phyloP scores from a whole-genome alignment of 2,888 invertebrate species.

The Polyommatus iphigenia region DNA sequence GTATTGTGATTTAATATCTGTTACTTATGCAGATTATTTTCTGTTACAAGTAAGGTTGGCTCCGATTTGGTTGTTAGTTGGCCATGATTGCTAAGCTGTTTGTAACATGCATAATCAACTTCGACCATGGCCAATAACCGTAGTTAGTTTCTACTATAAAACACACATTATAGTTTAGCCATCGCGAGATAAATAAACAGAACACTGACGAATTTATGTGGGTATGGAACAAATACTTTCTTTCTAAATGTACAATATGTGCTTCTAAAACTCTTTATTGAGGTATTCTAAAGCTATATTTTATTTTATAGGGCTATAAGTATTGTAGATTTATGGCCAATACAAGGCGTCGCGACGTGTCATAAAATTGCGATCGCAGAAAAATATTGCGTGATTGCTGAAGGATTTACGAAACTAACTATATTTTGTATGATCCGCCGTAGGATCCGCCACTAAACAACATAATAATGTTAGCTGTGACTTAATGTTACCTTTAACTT shows the following conservation, averaged over 20 bases:
- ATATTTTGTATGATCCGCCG: background rate
- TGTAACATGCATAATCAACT: too few species aligned
- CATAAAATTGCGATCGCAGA: background rate
- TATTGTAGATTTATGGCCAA: background rate
- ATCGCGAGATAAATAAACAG: background rate
- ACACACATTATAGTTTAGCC: background rate
- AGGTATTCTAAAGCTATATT: conserved; percentile 4
- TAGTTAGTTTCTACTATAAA: background rate
- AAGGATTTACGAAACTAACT: background rate
- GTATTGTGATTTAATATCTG: background rate
- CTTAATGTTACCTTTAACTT: too few species aligned
- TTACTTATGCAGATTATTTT: background rate
- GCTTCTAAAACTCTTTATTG: background rate
- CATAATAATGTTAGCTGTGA: background rate
- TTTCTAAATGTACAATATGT: background rate
- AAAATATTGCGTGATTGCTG: conserved; percentile 10
- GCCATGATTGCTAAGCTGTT: too few species aligned
- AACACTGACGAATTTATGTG: background rate
- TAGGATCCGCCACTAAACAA: background rate
- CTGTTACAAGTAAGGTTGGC: background rate
- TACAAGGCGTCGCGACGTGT: conserved; percentile 2
- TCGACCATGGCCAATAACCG: too few species aligned
- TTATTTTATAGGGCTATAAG: conserved; percentile 18
- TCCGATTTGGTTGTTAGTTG: too few species aligned
- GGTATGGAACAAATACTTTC: background rate